These are phyloP conservation scores for Graphium colonna DNA, from an alignment of 2,888 invertebrate genomes.

Conservation along the genomic window DNA sequence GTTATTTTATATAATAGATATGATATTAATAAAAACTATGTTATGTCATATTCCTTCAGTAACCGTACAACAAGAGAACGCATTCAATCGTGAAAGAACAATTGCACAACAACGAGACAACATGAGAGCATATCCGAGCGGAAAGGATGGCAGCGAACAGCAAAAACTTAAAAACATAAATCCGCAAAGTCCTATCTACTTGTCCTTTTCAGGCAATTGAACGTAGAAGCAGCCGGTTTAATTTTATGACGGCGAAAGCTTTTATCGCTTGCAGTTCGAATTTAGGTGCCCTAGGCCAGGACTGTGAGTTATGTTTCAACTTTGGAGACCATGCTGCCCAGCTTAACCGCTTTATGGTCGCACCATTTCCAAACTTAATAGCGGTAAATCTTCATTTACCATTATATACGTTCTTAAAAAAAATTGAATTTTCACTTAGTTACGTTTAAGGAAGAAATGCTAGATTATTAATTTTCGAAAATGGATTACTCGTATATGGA, in stretches of 20 bases:
- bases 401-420: too few species aligned
- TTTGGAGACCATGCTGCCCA: conserved; percentile 5
- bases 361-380: neutral
- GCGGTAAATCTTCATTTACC: too few species aligned
- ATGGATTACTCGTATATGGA: too few species aligned
- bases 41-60: too few species aligned
- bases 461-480: too few species aligned
- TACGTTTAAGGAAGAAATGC: too few species aligned
- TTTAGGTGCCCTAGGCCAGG: conserved; percentile 7
- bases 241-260: conserved; percentile 16
- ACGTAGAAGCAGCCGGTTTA: conserved; percentile 10
- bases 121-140: too few species aligned
- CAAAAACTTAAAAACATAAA: conserved; percentile 10
- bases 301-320: conserved; percentile 16
- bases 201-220: conserved; percentile 19
- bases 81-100: neutral
- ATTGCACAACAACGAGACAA: neutral
- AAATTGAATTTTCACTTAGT: too few species aligned
- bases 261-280: conserved; percentile 14
- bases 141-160: neutral
- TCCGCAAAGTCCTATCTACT: conserved; percentile 17
- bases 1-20: too few species aligned
- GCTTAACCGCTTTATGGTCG: neutral
- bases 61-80: too few species aligned
- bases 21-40: too few species aligned